These are phyloP conservation scores for Deladenus siricidicola DNA, from an alignment of 2,888 invertebrate species.

Conservation along the genomic window DNA sequence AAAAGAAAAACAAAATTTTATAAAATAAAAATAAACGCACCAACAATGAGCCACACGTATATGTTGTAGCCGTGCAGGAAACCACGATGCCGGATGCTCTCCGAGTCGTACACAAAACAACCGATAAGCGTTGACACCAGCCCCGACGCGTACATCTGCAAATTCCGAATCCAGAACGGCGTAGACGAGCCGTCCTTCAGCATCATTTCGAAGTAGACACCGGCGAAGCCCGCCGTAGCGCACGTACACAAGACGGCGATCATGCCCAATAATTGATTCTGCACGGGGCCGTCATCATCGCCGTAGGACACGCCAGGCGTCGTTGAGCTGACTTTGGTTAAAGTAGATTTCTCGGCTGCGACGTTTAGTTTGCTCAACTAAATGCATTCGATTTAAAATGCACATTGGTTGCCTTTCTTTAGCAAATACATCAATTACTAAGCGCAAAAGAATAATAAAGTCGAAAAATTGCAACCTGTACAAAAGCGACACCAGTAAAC, in stretches of 20 bases:
- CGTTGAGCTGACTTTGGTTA: not conserved
- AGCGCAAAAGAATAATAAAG: not conserved
- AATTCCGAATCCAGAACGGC: slow-evolving; percentile 53
- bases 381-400: no score
- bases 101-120: slow-evolving; percentile 38
- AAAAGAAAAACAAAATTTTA: not conserved
- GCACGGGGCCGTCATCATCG: no score
- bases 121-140: slow-evolving; percentile 45
- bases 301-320: not conserved
- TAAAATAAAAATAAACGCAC: slow-evolving; percentile 23
- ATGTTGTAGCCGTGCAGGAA: slow-evolving; percentile 52
- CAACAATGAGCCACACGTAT: slow-evolving; percentile 47
- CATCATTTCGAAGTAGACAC: slow-evolving; percentile 54
- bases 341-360: not conserved
- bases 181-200: slow-evolving; percentile 51
- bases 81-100: slow-evolving; percentile 37
- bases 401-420: no score
- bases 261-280: slow-evolving; percentile 49
- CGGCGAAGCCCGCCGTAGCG: slow-evolving; percentile 54
- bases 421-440: no score
- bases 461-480: slow-evolving; percentile 40
- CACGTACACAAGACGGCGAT: slow-evolving; percentile 51
- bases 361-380: not conserved
- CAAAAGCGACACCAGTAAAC: slow-evolving; percentile 51
- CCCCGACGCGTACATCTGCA: slow-evolving; percentile 54